Percentiles rank a stretch among this genome's conserved stretches.
phyloP scores from a whole-genome alignment of 2,113 vertebrate species.

The Colinus virginianus region DNA sequence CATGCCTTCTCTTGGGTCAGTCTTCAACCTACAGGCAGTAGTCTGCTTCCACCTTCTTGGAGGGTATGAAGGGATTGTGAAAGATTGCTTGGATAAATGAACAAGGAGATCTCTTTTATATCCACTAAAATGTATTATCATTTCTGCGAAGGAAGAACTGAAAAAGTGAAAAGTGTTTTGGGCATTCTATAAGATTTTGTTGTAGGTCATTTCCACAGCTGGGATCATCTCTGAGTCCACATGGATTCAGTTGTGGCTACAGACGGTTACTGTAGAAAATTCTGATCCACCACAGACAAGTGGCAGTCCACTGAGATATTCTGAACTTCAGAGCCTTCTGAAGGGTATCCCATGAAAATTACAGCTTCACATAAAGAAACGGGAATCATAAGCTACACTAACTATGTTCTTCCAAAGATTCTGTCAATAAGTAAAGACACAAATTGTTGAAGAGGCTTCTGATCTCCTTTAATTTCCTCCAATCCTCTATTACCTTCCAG shows the following conservation, averaged over 20 bases:
- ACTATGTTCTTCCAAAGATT: background rate
- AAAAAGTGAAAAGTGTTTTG: background rate
- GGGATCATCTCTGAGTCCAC: background rate
- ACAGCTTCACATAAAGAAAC: background rate
- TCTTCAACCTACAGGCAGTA: background rate
- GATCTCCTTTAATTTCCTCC: background rate
- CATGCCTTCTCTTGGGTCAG: background rate
- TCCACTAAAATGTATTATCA: background rate
- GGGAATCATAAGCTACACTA: background rate
- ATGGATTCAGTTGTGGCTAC: background rate
- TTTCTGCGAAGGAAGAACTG: background rate
- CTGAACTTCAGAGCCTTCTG: background rate
- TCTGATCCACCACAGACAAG: background rate
- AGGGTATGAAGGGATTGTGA: background rate
- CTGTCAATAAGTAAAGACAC: background rate
- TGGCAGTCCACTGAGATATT: background rate
- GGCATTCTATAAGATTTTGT: background rate
- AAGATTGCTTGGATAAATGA: background rate
- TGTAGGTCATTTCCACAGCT: background rate
- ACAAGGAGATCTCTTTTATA: background rate
- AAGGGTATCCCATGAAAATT: background rate
- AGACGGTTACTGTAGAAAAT: background rate
- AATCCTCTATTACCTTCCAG: background rate
- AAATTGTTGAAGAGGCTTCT: background rate
- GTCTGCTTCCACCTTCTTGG: background rate